These are phyloP conservation scores for Ectobius pallidus DNA, from an alignment of 2,888 invertebrate species.

Conservation along the genomic window DNA sequence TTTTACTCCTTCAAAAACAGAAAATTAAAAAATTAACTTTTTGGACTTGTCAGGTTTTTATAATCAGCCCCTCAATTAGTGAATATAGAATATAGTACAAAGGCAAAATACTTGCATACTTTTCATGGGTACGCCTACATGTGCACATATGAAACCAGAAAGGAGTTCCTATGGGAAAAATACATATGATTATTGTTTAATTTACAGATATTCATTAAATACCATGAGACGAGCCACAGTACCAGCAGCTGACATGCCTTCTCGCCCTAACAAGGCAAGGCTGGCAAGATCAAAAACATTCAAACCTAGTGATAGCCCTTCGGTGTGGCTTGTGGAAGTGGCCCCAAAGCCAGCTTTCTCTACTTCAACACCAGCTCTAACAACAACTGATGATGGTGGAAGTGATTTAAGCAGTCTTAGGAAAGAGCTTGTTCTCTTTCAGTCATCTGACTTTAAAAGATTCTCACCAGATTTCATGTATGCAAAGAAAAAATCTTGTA, in stretches of 20 bases:
- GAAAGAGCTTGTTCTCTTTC: not conserved
- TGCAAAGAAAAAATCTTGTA: too few relatives aligned
- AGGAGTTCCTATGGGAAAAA: too few relatives aligned
- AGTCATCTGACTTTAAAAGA: not conserved
- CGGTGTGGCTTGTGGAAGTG: not conserved
- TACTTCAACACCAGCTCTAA: not conserved
- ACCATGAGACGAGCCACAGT: not conserved
- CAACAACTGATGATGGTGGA: not conserved
- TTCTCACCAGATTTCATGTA: not conserved
- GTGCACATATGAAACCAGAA: too few relatives aligned
- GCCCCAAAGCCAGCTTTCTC: not conserved
- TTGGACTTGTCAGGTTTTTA: too few relatives aligned
- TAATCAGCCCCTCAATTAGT: too few relatives aligned
- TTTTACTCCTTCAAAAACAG: too few relatives aligned
- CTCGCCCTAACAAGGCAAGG: not conserved
- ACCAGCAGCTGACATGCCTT: not conserved
- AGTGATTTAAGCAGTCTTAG: not conserved
- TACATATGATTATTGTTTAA: too few relatives aligned
- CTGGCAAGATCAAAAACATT: not conserved
- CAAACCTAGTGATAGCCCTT: not conserved
- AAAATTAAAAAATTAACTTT: too few relatives aligned
- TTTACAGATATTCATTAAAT: too few relatives aligned
- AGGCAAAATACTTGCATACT: too few relatives aligned
- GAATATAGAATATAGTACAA: too few relatives aligned
- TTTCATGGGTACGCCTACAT: too few relatives aligned